Evolutionary conservation across 2,888 invertebrate species (phyloP), one percentile per base, ranked within the genome.

Genomic region (Apoda limacodes): DNA sequence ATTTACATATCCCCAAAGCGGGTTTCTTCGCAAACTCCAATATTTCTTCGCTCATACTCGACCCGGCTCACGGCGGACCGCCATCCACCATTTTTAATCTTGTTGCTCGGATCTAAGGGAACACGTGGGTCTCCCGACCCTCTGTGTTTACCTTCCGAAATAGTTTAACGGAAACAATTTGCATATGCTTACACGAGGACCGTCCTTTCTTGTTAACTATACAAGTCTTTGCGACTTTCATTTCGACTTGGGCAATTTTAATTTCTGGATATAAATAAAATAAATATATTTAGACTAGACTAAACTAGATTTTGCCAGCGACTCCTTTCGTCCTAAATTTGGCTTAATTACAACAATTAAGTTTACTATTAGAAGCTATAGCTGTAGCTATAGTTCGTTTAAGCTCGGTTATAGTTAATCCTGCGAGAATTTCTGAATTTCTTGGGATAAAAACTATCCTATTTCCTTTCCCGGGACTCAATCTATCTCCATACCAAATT

Each of bases 151-250:
- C 78, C 78, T 78, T 72, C 70, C 67, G 70, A 76, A 80, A 80
- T 80, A 80, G 80, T 80, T 80, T 76, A 76, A 78, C 80, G 71
- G 71, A 63, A 63, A 69, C 80, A 74, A 80, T 80, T 80, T 80
- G 76, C 80, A 80, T 80, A 67, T 76, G 60, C 64, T 78, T 80
- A 78, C 76, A 70, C 76, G 57, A 49, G 59, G 70, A 56, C 69
- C 74, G 64, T 68, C 78, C 75, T 72, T 55, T 53, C 63, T 74
- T 70, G 71, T 76, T 76, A 78, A 67, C 71, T 67, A 64, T 64
- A 59, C 65, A 66, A 56, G 60, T 51, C 52, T 55, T 49, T 52
- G 50, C 28, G 30, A 47, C 52, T 49, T 52, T 50, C 45, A 45
- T 41, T 50, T 51, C 45, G 46, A 42, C 42, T 41, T 42, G 45